Percentiles rank a stretch among this genome's conserved stretches.
These are phyloP conservation scores for Dryadula phaetusa DNA, from an alignment of 2,888 invertebrate species.

Conservation along the genomic window DNA sequence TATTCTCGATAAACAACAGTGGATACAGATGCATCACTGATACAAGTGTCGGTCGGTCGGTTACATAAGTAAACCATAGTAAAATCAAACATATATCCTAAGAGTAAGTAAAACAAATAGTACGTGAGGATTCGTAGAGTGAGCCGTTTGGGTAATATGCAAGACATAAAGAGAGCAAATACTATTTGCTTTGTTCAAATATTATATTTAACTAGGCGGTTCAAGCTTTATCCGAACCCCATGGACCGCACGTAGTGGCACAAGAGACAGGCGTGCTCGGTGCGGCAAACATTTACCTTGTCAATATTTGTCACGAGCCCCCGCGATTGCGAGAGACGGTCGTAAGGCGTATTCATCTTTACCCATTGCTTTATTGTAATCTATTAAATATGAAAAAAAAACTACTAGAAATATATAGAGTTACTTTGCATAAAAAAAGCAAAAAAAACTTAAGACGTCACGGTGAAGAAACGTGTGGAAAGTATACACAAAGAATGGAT, in stretches of 20 bases:
- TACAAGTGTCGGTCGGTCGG: slow-evolving; percentile 16
- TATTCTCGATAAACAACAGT: background rate
- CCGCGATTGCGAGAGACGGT: slow-evolving; percentile 66
- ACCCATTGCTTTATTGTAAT: slow-evolving; percentile 48
- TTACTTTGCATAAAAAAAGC: background rate
- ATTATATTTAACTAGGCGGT: slow-evolving; percentile 68
- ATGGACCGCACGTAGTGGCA: slow-evolving; percentile 66
- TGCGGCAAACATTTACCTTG: slow-evolving; percentile 73
- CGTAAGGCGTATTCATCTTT: slow-evolving; percentile 51
- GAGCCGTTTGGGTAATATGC: slow-evolving; percentile 66
- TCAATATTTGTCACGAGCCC: slow-evolving; percentile 77
- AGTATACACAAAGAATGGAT: background rate
- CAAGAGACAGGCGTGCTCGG: slow-evolving; percentile 69
- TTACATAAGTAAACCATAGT: slow-evolving; percentile 24
- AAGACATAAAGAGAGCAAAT: slow-evolving; percentile 73
- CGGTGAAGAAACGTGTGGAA: background rate
- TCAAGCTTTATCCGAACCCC: slow-evolving; percentile 66
- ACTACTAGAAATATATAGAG: background rate
- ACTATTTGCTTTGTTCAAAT: slow-evolving; percentile 77
- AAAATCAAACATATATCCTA: slow-evolving; percentile 43
- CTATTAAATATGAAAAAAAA: slow-evolving; percentile 12
- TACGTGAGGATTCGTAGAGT: slow-evolving; percentile 70
- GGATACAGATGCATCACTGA: background rate
- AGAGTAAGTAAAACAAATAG: slow-evolving; percentile 62
- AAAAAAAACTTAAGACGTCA: background rate